phyloP scores from a whole-genome alignment of 2,113 vertebrate species.

The Centrocercus urophasianus region DNA sequence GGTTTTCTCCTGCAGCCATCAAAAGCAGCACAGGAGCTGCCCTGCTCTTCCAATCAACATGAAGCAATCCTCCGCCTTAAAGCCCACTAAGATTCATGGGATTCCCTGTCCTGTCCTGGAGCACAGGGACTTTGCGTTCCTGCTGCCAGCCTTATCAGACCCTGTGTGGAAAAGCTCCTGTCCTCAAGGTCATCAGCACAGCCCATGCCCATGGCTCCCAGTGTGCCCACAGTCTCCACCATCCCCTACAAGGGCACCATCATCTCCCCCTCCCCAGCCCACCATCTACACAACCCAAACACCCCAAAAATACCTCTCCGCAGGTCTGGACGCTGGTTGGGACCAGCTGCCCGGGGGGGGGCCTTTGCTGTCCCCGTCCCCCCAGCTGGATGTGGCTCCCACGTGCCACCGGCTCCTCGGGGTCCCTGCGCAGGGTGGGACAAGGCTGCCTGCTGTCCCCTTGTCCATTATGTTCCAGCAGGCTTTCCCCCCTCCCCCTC shows the following conservation, averaged over 20 bases:
- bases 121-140: neutral
- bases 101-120: neutral
- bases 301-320: neutral
- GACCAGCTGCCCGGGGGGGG: rapidly evolving
- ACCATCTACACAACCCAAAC: neutral
- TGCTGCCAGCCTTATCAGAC: neutral
- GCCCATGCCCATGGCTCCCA: neutral
- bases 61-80: neutral
- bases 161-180: neutral
- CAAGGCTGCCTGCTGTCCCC: constrained; percentile 19
- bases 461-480: constrained; percentile 46
- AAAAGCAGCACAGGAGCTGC: neutral
- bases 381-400: constrained; percentile 2
- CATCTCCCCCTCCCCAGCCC: neutral
- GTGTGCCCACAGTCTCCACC: neutral
- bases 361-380: neutral
- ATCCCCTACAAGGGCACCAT: neutral
- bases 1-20: neutral
- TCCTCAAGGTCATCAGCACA: neutral
- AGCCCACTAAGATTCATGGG: neutral
- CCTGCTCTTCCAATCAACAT: rapidly evolving
- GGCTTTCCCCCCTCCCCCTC: neutral
- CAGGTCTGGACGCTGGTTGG: neutral
- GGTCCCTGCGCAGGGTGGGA: neutral
- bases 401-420: neutral